Percentiles rank a stretch among this genome's conserved stretches.
These are phyloP conservation scores for Alviniconcha marisindica DNA, from an alignment of 1,140 invertebrate species.

Conservation along the genomic window DNA sequence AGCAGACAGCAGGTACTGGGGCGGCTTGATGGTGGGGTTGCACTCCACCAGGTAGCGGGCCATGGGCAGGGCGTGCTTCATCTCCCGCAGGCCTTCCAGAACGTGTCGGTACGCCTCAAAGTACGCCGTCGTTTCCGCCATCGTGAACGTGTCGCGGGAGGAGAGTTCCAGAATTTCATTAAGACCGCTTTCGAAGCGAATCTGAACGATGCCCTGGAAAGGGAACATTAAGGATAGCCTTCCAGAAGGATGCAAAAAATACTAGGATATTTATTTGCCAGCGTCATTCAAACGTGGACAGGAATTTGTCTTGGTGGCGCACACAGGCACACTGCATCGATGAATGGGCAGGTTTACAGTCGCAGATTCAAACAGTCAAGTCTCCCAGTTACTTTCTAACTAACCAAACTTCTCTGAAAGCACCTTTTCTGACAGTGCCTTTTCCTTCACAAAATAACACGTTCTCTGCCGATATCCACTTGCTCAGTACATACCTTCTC, in stretches of 20 bases:
- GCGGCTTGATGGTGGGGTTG: constrained; percentile 55
- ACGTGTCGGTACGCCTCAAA: constrained; percentile 78
- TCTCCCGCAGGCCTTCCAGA: constrained; percentile 72
- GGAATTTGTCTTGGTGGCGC: too few species aligned
- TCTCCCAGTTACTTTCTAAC: too few species aligned
- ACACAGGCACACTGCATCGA: too few species aligned
- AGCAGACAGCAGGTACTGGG: constrained; percentile 57
- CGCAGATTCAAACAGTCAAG: too few species aligned
- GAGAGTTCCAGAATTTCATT: not conserved
- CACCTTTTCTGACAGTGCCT: too few species aligned
- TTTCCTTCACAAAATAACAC: too few species aligned
- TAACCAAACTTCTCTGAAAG: too few species aligned
- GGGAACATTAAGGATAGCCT: not conserved
- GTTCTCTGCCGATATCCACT: too few species aligned
- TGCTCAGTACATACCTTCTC: too few species aligned
- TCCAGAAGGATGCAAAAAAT: too few species aligned
- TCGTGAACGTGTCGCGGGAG: constrained; percentile 59
- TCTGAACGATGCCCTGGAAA: not conserved
- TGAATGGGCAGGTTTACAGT: too few species aligned
- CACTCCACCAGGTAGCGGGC: constrained; percentile 68
- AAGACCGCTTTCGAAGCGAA: constrained; percentile 1
- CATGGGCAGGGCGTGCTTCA: constrained; percentile 74
- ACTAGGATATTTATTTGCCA: not conserved
- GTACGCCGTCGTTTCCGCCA: constrained; percentile 78
- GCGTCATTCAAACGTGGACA: too few species aligned